Evolutionary conservation across 2,888 invertebrate genomes (phyloP), one percentile per base, ranked within the genome.

Genomic region (Venusia cambrica): DNA sequence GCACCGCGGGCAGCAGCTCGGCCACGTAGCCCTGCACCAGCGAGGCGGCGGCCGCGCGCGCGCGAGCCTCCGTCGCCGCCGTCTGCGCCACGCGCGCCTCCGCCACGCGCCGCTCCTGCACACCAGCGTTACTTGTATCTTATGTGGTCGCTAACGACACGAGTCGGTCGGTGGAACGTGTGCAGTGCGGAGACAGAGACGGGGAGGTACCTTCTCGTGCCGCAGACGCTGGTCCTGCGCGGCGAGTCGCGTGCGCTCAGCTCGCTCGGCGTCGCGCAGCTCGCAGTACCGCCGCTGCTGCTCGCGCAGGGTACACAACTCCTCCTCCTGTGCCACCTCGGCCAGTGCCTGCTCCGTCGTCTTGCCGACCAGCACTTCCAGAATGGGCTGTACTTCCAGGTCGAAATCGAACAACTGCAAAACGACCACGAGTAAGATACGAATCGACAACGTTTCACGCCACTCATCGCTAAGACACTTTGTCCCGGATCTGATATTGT

Each of bases 241-340:
- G 60, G 94, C 94, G 26, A 97, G 88, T 43, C 96, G 89, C 54
- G 92, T 91, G 32, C 93, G 87, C 75, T 97, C 97, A 1, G 94
- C 94, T 43, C 93, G 90, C 74, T 97, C 97, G 6, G 93, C 92
- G 56, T 93, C 93, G 31, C 96, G 89, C 47, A 94, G 84, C 70
- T 87, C 87, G 46, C 59, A 46, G 93, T 64, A 91, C 79, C 68
- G 92, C 65, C 79, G 88, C 73, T 94, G 95, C 67, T 96, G 95
- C 62, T 93, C 92, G 38, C 93, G 89, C 49, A 97, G 83, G 11
- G 93, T 90, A 2, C 93, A 92, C 51, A 97, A 84, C 78, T 98
- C 97, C 76, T 97, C 97, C 72, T 98, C 97, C 72, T 97, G 96
- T 54, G 97, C 90, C 16, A 96, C 95, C 76, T 98, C 97, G 5